phyloP scores from a whole-genome alignment of 2,797 vertebrate genomes.

The Microctenopoma lineatum region DNA sequence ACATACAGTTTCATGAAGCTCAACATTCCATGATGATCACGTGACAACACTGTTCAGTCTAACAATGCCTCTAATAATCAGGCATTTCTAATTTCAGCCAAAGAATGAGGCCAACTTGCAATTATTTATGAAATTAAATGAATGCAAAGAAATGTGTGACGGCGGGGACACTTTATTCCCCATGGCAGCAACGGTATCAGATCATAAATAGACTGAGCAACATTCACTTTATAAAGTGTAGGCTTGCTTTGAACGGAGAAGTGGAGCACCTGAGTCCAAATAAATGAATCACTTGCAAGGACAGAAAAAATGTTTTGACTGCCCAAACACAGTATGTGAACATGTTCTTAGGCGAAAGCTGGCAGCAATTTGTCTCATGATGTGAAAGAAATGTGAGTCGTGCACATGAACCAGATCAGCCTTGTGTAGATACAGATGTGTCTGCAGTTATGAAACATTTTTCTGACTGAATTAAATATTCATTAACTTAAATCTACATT shows the following conservation, averaged over 20 bases:
- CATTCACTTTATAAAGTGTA: constrained; percentile 61
- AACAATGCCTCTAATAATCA: constrained; percentile 48
- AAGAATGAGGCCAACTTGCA: constrained; percentile 27
- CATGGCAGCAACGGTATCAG: constrained; percentile 30
- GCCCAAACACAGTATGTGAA: constrained; percentile 34
- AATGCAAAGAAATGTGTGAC: constrained; percentile 9
- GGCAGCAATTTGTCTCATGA: constrained; percentile 35
- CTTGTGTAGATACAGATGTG: constrained; percentile 34
- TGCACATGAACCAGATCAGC: constrained; percentile 45
- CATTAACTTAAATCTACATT: constrained; percentile 71
- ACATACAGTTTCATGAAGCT: constrained; percentile 50
- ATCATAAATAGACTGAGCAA: constrained; percentile 24
- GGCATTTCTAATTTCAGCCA: constrained; percentile 33
- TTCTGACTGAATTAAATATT: constrained; percentile 68
- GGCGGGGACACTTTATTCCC: constrained; percentile 19
- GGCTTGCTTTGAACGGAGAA: constrained; percentile 50
- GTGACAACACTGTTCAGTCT: constrained; percentile 31
- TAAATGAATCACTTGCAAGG: constrained; percentile 35
- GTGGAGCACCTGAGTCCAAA: constrained; percentile 74
- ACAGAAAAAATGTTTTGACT: constrained; percentile 38
- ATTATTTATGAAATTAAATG: constrained; percentile 43
- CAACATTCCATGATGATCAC: constrained; percentile 57
- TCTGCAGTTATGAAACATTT: constrained; percentile 1
- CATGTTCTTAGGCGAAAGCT: constrained; percentile 40
- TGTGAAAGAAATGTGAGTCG: background rate